phyloP scores from a whole-genome alignment of 2,113 vertebrate species.

The Archocentrus centrarchus region DNA sequence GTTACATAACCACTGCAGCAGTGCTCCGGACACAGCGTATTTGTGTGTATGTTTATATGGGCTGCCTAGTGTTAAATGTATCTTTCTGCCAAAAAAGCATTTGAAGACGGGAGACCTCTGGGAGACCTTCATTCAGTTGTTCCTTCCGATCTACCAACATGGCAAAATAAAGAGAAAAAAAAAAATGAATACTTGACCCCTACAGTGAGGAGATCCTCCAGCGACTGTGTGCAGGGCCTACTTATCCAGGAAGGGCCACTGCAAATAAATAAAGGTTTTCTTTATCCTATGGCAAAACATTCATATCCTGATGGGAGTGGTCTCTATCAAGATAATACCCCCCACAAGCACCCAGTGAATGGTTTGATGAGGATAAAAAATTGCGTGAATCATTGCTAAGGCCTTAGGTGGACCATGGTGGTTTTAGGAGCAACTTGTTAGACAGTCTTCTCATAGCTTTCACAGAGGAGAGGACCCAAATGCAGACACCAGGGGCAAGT shows the following conservation, averaged over 20 bases:
- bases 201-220: not conserved
- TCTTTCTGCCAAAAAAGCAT: slow-evolving; percentile 4
- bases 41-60: not conserved
- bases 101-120: slow-evolving; percentile 3
- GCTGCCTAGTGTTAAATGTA: not conserved
- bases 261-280: not conserved
- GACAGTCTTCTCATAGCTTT: too few relatives aligned
- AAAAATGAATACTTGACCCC: not conserved
- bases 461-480: too few relatives aligned
- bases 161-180: not conserved
- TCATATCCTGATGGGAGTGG: not conserved
- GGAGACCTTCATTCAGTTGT: not conserved
- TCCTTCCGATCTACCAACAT: not conserved
- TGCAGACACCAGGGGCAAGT: too few relatives aligned
- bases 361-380: not conserved
- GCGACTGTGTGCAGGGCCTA: not conserved
- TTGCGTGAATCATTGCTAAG: too few relatives aligned
- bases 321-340: not conserved
- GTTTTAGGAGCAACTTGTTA: too few relatives aligned
- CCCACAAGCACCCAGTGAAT: not conserved
- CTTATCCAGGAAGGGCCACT: not conserved
- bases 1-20: slow-evolving; percentile 80
- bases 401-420: too few relatives aligned
- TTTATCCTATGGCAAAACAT: not conserved
- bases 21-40: slow-evolving; percentile 36